phyloP scores from a whole-genome alignment of 2,888 invertebrate genomes.

The Erpobdella octoculata region DNA sequence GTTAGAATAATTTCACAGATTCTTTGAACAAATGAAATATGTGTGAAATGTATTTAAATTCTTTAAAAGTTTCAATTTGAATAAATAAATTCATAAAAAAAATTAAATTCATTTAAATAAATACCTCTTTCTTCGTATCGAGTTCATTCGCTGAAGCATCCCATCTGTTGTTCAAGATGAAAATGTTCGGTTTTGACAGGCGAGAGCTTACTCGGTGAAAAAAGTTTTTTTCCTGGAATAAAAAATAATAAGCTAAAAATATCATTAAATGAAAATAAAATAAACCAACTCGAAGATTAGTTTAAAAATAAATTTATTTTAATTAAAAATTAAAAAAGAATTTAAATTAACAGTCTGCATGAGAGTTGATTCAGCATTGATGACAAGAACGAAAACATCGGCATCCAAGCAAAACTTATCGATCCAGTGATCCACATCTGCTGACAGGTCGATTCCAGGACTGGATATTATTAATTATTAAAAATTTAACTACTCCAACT shows the following conservation, averaged over 20 bases:
- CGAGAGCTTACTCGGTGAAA: conserved; percentile 95
- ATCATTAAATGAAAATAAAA: neutral
- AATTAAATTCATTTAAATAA: conserved; percentile 10
- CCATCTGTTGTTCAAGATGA: conserved; percentile 97
- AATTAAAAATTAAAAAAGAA: neutral
- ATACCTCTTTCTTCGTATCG: conserved; percentile 84
- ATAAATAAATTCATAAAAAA: neutral
- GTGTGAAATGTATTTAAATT: neutral
- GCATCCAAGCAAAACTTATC: conserved; percentile 98
- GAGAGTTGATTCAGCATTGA: conserved; percentile 95
- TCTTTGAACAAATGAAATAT: too few relatives aligned
- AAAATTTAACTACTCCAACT: too few relatives aligned
- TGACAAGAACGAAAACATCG: conserved; percentile 96
- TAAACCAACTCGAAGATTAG: neutral
- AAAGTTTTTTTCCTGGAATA: conserved; percentile 87
- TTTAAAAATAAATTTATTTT: too few relatives aligned
- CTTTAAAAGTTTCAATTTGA: neutral
- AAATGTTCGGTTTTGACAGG: conserved; percentile 96
- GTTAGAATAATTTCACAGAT: too few relatives aligned
- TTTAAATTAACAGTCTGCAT: conserved; percentile 74
- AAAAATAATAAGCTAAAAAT: neutral
- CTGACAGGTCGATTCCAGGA: conserved; percentile 95
- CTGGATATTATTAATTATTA: conserved; percentile 58
- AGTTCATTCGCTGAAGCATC: conserved; percentile 94
- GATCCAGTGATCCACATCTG: conserved; percentile 97